Percentiles rank a stretch among this genome's conserved stretches.
These are phyloP conservation scores for Centropyge bicolor DNA, from an alignment of 2,797 vertebrate species.

Conservation along the genomic window DNA sequence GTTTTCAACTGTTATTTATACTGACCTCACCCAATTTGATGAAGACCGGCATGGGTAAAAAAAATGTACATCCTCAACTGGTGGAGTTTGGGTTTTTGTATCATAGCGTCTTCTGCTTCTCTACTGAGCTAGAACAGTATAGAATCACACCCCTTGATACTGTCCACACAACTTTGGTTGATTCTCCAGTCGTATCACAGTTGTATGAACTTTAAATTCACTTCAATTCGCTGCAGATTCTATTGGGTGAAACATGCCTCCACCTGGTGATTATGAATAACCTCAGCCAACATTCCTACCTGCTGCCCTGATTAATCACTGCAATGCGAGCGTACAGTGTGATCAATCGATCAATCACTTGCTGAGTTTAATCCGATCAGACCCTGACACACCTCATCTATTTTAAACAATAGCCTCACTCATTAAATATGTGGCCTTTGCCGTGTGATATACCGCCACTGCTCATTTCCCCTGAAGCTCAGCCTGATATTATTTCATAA, in stretches of 20 bases:
- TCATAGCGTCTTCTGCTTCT: no score
- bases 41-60: no score
- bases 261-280: not conserved
- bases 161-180: no score
- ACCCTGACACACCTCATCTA: slow-evolving; percentile 30
- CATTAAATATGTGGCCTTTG: slow-evolving; percentile 13
- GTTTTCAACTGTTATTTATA: no score
- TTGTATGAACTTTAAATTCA: not conserved
- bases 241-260: not conserved
- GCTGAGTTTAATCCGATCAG: slow-evolving; percentile 27
- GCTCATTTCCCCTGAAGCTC: not conserved
- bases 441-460: not conserved
- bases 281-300: not conserved
- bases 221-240: not conserved
- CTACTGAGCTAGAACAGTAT: no score
- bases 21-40: no score
- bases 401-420: slow-evolving; percentile 7
- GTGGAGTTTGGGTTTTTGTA: no score
- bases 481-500: slow-evolving; percentile 9
- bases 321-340: not conserved
- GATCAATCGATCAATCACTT: slow-evolving; percentile 29
- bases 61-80: no score
- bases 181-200: not conserved
- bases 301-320: slow-evolving; percentile 27
- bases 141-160: no score